A percentile compares a stretch with the other conserved stretches of the same genome.
Evolutionary conservation across 2,797 vertebrate genomes (phyloP).

Genomic region (Aldrovandia affinis): DNA sequence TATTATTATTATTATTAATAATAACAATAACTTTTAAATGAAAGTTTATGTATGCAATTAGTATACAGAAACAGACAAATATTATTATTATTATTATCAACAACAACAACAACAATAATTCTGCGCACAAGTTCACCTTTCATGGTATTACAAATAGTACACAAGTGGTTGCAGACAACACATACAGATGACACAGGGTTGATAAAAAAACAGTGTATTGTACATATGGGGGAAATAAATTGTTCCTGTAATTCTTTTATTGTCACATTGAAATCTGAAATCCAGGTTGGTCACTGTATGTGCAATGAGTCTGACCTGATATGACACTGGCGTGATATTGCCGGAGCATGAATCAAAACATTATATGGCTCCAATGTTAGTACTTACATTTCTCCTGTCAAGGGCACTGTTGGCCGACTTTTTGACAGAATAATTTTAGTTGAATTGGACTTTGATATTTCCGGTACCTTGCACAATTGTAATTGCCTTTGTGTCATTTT

Average conservation of each 20-base stretch:
- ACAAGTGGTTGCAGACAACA: too few relatives aligned
- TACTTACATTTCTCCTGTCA: background rate
- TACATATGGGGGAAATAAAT: background rate
- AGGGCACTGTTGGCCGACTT: background rate
- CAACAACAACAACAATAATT: too few relatives aligned
- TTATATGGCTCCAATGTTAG: background rate
- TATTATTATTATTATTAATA: too few relatives aligned
- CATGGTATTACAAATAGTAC: too few relatives aligned
- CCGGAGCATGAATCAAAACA: background rate
- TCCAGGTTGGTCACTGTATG: background rate
- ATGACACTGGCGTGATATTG: conserved; percentile 1
- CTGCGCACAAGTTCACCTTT: too few relatives aligned
- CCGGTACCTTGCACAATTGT: background rate
- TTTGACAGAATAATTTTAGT: background rate
- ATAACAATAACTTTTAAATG: too few relatives aligned
- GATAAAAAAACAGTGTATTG: background rate
- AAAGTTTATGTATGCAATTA: too few relatives aligned
- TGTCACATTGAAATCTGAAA: background rate
- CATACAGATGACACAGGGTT: background rate
- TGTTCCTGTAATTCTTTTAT: background rate
- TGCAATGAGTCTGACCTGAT: background rate
- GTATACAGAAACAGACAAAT: too few relatives aligned
- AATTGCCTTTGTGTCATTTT: background rate
- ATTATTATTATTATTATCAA: too few relatives aligned
- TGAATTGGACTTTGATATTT: background rate